A percentile compares a stretch with the other conserved stretches of the same genome.
Evolutionary conservation across 2,888 invertebrate species (phyloP).

Genomic region (Stratiomys singularior): DNA sequence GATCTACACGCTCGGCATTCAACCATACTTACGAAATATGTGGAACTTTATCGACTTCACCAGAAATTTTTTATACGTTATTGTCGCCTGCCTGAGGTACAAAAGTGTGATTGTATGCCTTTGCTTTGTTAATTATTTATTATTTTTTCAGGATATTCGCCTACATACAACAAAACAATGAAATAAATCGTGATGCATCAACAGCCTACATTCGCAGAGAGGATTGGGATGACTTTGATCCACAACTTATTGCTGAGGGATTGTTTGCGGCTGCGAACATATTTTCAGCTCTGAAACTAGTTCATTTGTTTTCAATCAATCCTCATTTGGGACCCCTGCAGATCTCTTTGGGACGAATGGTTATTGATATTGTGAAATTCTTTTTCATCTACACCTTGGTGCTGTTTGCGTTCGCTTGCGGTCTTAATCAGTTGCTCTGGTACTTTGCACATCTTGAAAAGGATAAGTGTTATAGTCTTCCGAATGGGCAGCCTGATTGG

Average conservation of each 20-base stretch:
- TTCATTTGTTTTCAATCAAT: slow-evolving; percentile 92
- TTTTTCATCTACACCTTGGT: slow-evolving; percentile 89
- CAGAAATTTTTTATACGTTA: slow-evolving; percentile 85
- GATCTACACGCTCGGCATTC: slow-evolving; percentile 87
- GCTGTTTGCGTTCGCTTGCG: slow-evolving; percentile 92
- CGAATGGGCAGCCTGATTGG: slow-evolving; percentile 80
- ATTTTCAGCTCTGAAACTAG: slow-evolving; percentile 90
- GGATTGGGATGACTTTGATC: slow-evolving; percentile 92
- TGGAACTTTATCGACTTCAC: slow-evolving; percentile 98
- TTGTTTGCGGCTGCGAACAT: slow-evolving; percentile 95
- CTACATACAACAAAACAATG: slow-evolving; percentile 77
- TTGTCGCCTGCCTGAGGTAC: slow-evolving; percentile 73
- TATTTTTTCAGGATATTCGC: slow-evolving; percentile 72
- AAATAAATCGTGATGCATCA: slow-evolving; percentile 74
- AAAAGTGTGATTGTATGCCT: background rate
- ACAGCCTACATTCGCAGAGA: slow-evolving; percentile 83
- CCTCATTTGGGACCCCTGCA: slow-evolving; percentile 92
- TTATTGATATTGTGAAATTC: slow-evolving; percentile 92
- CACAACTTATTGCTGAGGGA: slow-evolving; percentile 91
- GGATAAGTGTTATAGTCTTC: slow-evolving; percentile 76
- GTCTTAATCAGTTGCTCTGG: slow-evolving; percentile 93
- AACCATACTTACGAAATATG: slow-evolving; percentile 87
- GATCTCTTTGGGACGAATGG: slow-evolving; percentile 90
- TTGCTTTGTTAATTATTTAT: background rate
- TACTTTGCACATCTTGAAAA: slow-evolving; percentile 89